Percentiles rank a stretch among this genome's conserved stretches.
Evolutionary conservation across 2,797 vertebrate genomes (phyloP).

Genomic region (Pogoniulus pusillus): DNA sequence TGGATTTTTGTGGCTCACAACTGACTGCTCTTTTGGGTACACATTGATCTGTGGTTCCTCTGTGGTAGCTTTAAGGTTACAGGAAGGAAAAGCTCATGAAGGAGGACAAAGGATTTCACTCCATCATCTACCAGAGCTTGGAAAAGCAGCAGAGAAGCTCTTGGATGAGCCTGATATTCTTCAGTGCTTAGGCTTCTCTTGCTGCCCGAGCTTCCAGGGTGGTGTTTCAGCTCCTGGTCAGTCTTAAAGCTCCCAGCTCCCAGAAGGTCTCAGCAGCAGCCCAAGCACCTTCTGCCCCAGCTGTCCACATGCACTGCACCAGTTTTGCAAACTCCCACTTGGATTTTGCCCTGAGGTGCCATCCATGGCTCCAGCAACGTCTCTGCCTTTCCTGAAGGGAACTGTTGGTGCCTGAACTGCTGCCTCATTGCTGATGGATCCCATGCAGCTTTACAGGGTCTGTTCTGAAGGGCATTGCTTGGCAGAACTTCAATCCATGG

Average conservation of each 20-base stretch:
- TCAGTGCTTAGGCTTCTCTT: neutral
- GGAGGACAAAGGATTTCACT: neutral
- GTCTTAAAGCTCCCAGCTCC: neutral
- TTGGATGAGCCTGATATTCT: neutral
- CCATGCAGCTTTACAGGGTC: neutral
- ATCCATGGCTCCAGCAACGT: fast-evolving
- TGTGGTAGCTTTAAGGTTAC: fast-evolving
- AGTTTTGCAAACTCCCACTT: neutral
- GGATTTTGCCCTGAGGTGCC: neutral
- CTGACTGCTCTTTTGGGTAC: neutral
- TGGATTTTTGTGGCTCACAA: neutral
- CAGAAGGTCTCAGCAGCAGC: neutral
- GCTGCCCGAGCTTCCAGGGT: neutral
- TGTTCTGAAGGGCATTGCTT: neutral
- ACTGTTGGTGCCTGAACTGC: neutral
- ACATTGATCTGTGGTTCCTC: neutral
- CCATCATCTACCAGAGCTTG: neutral
- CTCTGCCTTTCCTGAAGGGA: neutral
- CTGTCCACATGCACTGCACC: fast-evolving
- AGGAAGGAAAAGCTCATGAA: neutral
- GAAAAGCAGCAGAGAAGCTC: neutral
- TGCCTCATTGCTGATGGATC: too few relatives aligned
- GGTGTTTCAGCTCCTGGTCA: neutral
- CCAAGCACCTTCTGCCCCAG: neutral
- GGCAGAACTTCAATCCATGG: neutral